Conservation (phyloP, 2,888 invertebrate species). For the Strigamia maritima region DNA sequence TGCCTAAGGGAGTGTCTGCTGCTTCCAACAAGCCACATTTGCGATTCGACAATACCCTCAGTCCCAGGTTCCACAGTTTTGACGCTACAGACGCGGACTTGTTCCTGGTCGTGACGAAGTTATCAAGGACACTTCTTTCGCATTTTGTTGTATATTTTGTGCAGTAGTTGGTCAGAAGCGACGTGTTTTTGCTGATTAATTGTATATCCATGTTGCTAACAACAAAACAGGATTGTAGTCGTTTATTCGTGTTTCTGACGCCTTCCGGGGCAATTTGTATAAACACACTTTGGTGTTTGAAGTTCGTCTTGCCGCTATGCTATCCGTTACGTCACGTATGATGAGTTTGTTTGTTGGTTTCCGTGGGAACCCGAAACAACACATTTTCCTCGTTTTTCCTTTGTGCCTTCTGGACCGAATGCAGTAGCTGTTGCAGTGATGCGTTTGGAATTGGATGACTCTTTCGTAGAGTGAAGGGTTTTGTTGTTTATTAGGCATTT, state of each 20-base stretch:
- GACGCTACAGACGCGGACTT: background rate
- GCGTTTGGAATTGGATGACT: no score
- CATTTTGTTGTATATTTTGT: background rate
- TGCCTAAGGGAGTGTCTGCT: background rate
- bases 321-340: background rate
- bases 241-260: background rate
- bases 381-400: no score
- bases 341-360: background rate
- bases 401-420: no score
- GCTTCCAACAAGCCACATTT: background rate
- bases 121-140: background rate
- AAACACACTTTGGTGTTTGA: background rate
- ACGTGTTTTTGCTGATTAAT: background rate
- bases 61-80: background rate
- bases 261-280: background rate
- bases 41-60: background rate
- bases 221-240: background rate
- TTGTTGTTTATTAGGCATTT: no score
- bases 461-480: no score
- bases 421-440: no score
- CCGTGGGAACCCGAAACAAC: no score
- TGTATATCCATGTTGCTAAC: background rate
- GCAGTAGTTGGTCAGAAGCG: background rate
- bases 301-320: background rate
- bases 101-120: background rate